Base-by-base conservation (phyloP, 2,888 invertebrate species). In the Coremacera marginata region DNA sequence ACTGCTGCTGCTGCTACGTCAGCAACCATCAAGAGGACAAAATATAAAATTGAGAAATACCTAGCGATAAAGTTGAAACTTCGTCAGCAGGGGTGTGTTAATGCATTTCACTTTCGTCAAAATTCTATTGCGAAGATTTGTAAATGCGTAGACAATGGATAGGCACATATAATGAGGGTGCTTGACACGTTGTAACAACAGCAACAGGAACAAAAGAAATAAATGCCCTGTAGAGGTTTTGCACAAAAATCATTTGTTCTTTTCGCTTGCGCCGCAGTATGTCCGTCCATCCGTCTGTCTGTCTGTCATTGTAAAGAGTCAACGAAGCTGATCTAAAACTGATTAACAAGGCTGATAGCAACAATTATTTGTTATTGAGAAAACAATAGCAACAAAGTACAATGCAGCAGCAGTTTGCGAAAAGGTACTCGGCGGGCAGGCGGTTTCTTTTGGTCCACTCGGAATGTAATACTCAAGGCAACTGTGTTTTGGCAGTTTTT, bases 291-390 rank as follows among this genome's bases (percentile, higher is more conserved):
- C 57, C 44, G n/a, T 16, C 70, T 34, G 55, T 31, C 14, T 14
- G n/a, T n/a, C n/a, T n/a, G n/a, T n/a, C 8, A 44, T 31, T 57
- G 76, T 70, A 34, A 67, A 76, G 81, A 85, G 85, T 84, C 85
- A 85, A 77, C 80, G 82, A 83, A 81, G 82, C 84, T 80, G 82
- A 83, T 85, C 81, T 80, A 70, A 81, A 82, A 81, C 80, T 82
- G 82, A 82, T 82, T 82, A 82, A 80, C 79, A 81, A 81, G 81
- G 76, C 81, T 76, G 82, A 82, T 82, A 81, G 79, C 79, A 79
- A 81, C 80, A 80, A 81, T 81, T 81, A 81, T 82, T 75, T 68
- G 22, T 49, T 60, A 19, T 49, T 68, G 37, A 16, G 31, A 52
- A 52, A 55, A 67, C 67, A 67, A 72, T 49, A 60, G 62, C 57